Evolutionary conservation across 2,113 vertebrate genomes (phyloP).

Genomic region (Oncorhynchus tshawytscha): DNA sequence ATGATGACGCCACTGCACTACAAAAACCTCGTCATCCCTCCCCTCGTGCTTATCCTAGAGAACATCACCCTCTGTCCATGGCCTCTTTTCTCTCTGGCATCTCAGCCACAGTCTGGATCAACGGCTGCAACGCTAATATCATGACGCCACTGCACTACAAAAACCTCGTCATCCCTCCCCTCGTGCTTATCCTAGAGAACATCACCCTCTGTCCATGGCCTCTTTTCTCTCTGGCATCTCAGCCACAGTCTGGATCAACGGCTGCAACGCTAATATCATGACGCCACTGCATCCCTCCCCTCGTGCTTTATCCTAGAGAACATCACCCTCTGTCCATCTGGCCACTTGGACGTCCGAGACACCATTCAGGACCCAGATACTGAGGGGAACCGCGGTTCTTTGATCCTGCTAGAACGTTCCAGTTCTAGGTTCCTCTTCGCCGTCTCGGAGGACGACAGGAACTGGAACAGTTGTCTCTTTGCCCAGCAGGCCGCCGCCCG

Average conservation of each 20-base stretch:
- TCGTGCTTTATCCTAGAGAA: constrained; percentile 38
- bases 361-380: neutral
- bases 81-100: constrained; percentile 83
- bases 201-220: constrained; percentile 76
- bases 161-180: constrained; percentile 56
- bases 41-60: constrained; percentile 14
- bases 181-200: constrained; percentile 36
- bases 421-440: constrained; percentile 81
- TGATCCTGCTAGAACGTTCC: constrained; percentile 84
- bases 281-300: constrained; percentile 54
- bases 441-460: constrained; percentile 83
- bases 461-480: constrained; percentile 84
- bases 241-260: constrained; percentile 81
- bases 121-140: constrained; percentile 75
- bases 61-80: constrained; percentile 68
- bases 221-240: constrained; percentile 82
- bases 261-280: constrained; percentile 71
- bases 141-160: constrained; percentile 67
- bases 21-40: constrained; percentile 66
- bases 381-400: constrained; percentile 58
- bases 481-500: constrained; percentile 70
- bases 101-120: constrained; percentile 79
- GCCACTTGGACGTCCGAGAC: constrained; percentile 72
- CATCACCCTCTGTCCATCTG: constrained; percentile 54
- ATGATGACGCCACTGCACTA: constrained; percentile 61